Evolutionary conservation across 92 coral and sea anemone species (phyloP).

Genomic region (Heteractis magnifica): DNA sequence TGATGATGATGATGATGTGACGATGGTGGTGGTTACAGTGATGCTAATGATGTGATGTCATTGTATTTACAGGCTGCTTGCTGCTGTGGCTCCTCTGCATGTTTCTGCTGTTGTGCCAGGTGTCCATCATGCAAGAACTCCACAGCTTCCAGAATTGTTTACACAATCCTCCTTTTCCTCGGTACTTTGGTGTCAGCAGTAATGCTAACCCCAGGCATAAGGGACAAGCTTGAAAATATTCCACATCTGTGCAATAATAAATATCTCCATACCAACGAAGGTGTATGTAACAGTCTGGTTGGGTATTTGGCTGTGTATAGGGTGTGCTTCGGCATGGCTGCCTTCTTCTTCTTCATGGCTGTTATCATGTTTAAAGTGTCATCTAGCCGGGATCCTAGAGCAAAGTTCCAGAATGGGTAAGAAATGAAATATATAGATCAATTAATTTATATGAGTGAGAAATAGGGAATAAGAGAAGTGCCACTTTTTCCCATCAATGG

Average conservation of each 20-base stretch:
- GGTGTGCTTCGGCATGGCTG: slow-evolving; percentile 98
- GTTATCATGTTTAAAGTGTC: slow-evolving; percentile 86
- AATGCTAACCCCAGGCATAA: slow-evolving; percentile 88
- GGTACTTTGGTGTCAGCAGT: slow-evolving; percentile 90
- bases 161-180: slow-evolving; percentile 81
- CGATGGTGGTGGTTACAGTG: neutral
- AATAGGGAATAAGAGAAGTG: no score
- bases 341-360: slow-evolving; percentile 83
- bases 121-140: slow-evolving; percentile 98
- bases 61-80: slow-evolving; percentile 80
- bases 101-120: slow-evolving; percentile 96
- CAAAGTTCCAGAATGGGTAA: slow-evolving; percentile 99
- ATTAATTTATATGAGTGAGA: no score
- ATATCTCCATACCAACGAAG: slow-evolving; percentile 43
- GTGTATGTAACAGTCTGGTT: slow-evolving; percentile 74
- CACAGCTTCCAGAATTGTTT: slow-evolving; percentile 93
- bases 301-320: slow-evolving; percentile 96
- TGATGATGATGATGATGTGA: neutral
- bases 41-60: neutral
- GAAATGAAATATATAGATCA: neutral
- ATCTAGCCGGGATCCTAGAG: slow-evolving; percentile 87
- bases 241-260: slow-evolving; percentile 75
- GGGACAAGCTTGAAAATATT: slow-evolving; percentile 72
- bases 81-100: slow-evolving; percentile 97
- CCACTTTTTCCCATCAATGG: no score